Evolutionary conservation across 2,113 vertebrate species (phyloP).

Genomic region (Orthonyx spaldingii): DNA sequence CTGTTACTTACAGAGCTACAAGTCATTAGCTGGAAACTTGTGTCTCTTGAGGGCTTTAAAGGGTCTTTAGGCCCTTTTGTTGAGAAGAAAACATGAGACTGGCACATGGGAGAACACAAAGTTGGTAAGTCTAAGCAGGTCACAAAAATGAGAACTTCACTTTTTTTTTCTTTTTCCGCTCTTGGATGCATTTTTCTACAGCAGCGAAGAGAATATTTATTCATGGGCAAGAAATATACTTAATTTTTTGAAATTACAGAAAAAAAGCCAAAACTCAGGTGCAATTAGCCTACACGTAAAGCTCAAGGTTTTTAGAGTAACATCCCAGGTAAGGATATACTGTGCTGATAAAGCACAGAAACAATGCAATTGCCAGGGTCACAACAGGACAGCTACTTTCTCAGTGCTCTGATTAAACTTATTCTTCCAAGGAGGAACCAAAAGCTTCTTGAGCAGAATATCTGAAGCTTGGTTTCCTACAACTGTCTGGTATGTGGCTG

Average conservation of each 20-base stretch:
- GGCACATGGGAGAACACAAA: neutral
- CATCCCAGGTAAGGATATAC: neutral
- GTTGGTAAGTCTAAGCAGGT: neutral
- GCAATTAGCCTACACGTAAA: neutral
- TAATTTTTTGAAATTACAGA: neutral
- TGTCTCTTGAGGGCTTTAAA: neutral
- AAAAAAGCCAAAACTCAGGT: neutral
- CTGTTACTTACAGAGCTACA: neutral
- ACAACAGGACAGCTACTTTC: neutral
- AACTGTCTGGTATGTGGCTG: neutral
- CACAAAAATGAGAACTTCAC: neutral
- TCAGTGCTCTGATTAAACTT: neutral
- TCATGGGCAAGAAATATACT: neutral
- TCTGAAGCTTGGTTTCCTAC: neutral
- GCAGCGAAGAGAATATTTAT: neutral
- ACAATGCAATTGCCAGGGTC: neutral
- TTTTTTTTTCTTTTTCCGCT: neutral
- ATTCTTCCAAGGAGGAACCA: neutral
- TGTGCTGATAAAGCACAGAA: neutral
- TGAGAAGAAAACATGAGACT: neutral
- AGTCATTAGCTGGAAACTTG: neutral
- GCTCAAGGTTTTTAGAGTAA: neutral
- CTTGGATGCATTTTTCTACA: neutral
- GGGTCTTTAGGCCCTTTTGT: neutral
- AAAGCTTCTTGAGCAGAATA: neutral